Evolutionary conservation across 2,888 invertebrate species (phyloP).

Genomic region (Amblyjoppa fuscipennis): DNA sequence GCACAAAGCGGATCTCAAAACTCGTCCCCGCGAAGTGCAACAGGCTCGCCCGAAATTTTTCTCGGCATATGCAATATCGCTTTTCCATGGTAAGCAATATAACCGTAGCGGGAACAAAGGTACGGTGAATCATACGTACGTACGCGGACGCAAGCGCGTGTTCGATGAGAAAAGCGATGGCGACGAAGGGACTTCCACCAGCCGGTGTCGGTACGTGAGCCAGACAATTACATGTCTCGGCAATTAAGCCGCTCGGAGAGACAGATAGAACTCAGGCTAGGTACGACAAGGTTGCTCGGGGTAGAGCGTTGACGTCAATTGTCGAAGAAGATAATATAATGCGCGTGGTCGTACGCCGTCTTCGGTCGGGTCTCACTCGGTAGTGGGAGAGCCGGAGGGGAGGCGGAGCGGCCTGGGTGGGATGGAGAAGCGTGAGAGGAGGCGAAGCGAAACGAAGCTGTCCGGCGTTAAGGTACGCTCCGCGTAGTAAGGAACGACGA

Average conservation of each 20-base stretch:
- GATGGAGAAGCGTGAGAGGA: slow-evolving; percentile 22
- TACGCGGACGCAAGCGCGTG: slow-evolving; percentile 1
- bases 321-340: slow-evolving; percentile 79
- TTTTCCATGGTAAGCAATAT: not conserved
- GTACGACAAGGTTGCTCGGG: slow-evolving; percentile 69
- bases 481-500: slow-evolving; percentile 11
- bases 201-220: slow-evolving; percentile 61
- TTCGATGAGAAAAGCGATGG: slow-evolving; percentile 24
- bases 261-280: slow-evolving; percentile 45
- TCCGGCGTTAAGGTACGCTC: slow-evolving; percentile 13
- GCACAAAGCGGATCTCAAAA: not conserved
- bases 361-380: slow-evolving; percentile 43
- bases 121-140: not conserved
- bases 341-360: slow-evolving; percentile 65
- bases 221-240: slow-evolving; percentile 76
- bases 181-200: slow-evolving; percentile 5
- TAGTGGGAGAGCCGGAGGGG: slow-evolving; percentile 45
- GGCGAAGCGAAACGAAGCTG: slow-evolving; percentile 64
- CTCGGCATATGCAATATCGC: not conserved
- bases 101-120: not conserved
- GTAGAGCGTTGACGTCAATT: slow-evolving; percentile 81
- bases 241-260: slow-evolving; percentile 73
- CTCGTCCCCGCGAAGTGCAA: not conserved
- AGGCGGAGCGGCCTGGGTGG: slow-evolving; percentile 24
- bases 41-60: not conserved